These are phyloP conservation scores for Neosalanx taihuensis DNA, from an alignment of 2,797 vertebrate species.

Conservation along the genomic window DNA sequence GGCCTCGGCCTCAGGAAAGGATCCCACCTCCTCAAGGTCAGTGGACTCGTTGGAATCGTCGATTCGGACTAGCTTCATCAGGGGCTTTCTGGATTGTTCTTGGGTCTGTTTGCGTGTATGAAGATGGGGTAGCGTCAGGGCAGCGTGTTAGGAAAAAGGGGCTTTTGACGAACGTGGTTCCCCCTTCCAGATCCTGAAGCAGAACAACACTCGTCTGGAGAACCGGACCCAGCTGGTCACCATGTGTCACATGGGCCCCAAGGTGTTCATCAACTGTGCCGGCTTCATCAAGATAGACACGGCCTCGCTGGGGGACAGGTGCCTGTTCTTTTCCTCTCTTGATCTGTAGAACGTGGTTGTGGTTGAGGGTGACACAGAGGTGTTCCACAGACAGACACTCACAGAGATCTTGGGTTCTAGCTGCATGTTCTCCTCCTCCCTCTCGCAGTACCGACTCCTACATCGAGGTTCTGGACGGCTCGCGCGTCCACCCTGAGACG, in stretches of 20 bases:
- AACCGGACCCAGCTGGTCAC: slow-evolving; percentile 98
- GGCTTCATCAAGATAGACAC: slow-evolving; percentile 99
- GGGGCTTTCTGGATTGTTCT: too few species aligned
- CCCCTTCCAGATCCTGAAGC: slow-evolving; percentile 87
- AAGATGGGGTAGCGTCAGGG: background rate
- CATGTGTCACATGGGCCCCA: slow-evolving; percentile 99
- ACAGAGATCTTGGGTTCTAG: background rate
- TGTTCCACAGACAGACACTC: background rate
- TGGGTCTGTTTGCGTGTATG: background rate
- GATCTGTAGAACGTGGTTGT: background rate
- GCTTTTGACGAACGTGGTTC: background rate
- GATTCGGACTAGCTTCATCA: too few species aligned
- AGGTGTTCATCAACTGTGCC: slow-evolving; percentile 99
- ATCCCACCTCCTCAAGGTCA: slow-evolving; percentile 94
- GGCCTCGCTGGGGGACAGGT: slow-evolving; percentile 96
- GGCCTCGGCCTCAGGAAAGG: slow-evolving; percentile 95
- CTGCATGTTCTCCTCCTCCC: background rate
- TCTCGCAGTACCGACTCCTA: slow-evolving; percentile 91
- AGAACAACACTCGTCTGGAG: slow-evolving; percentile 97
- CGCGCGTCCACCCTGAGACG: slow-evolving; percentile 96
- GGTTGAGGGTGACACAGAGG: background rate
- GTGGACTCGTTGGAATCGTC: background rate
- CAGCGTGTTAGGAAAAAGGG: too few species aligned
- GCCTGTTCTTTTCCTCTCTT: background rate
- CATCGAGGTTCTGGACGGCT: slow-evolving; percentile 97